phyloP scores from a whole-genome alignment of 2,113 vertebrate species.

The Melanerpes aurifrons region DNA sequence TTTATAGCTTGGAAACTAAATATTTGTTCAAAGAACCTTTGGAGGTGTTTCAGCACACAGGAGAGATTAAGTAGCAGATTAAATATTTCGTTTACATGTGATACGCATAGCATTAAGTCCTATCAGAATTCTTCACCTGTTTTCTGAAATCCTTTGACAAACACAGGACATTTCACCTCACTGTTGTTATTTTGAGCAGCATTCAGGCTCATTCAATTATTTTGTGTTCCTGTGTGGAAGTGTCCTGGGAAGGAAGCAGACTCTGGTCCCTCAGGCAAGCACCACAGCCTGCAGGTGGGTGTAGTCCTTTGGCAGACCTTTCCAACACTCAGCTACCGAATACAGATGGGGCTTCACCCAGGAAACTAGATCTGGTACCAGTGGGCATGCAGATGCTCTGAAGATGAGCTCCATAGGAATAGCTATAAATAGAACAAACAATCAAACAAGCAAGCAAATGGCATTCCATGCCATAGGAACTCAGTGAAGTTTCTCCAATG shows the following conservation, averaged over 20 bases:
- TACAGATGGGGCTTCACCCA: background rate
- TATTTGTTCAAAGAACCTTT: conserved; percentile 68
- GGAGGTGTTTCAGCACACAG: conserved; percentile 44
- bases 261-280: background rate
- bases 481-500: background rate
- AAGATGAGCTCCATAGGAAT: background rate
- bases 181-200: background rate
- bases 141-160: conserved; percentile 55
- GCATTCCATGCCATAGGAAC: background rate
- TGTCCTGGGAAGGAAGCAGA: background rate
- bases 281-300: background rate
- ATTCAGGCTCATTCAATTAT: background rate
- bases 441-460: background rate
- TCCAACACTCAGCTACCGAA: background rate
- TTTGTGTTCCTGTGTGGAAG: background rate
- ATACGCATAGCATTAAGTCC: conserved; percentile 14
- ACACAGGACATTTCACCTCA: background rate
- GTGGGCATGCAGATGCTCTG: background rate
- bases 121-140: conserved; percentile 50
- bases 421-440: conserved; percentile 37
- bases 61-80: conserved; percentile 53
- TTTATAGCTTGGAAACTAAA: conserved; percentile 68
- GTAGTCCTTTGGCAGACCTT: background rate
- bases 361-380: conserved; percentile 34
- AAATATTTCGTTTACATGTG: conserved; percentile 49